Base-by-base conservation (phyloP, 2,113 vertebrate species). In the Chaetodon trifascialis region DNA sequence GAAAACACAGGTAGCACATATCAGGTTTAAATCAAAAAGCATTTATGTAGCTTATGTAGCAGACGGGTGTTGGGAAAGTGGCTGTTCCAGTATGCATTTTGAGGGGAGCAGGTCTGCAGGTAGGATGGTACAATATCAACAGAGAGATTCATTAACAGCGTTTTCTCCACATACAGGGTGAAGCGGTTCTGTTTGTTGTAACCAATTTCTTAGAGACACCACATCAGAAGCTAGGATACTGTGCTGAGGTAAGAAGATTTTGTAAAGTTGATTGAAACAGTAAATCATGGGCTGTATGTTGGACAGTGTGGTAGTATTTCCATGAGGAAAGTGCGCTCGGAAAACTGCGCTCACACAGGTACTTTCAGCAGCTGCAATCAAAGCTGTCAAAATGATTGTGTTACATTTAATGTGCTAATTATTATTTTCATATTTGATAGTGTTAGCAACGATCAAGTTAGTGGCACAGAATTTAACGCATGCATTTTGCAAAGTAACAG, bases 161-260 rank as follows among this genome's bases (percentile, higher is more conserved):
- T 86, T 73, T 79, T 83, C 51, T 93, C 64, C 71, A 5, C 84
- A 73, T 91, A 30, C 40, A 99, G 98, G 97, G 97, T 81, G 97
- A 97, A 88, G 96, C 86, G 0, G 92, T 96, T 83, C 95, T 99
- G 82, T 97, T 98, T 68, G 64, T 98, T 54, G 92, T 96, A 75
- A 99, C 97, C 25, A 98, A 97, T 91, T 94, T 98, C 93, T 95
- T 97, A 0, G 95, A 97, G 94, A 99, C 97, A 3, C 95, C 96
- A 86, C 96, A 96, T 68, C 98, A 99, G 92, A 96, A 88, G 86
- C 93, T 97, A 76, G 89, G 87, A 68, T 90, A 89, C 1, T 99
- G 98, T 87, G 92, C 97, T 79, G 98, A 99, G 97, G 98, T 99
- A 94, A 85, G 96, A 87, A 82, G 56, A 74, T 51, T 21, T 16